phyloP scores from a whole-genome alignment of 2,888 invertebrate genomes.

The Seira sanloemensis region DNA sequence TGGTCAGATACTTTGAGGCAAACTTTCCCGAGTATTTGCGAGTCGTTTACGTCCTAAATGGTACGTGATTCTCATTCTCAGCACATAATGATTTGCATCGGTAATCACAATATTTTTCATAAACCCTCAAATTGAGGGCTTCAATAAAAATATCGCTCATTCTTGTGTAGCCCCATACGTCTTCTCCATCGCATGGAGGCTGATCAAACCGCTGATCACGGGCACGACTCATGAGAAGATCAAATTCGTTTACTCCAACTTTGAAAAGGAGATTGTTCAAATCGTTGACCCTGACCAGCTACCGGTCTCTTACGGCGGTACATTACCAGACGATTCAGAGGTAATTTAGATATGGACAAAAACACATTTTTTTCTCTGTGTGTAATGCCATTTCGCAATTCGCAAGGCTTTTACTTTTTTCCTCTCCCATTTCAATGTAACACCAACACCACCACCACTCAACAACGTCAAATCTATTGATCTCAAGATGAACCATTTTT shows the following conservation, averaged over 20 bases:
- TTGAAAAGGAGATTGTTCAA: constrained; percentile 44
- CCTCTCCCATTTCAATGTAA: no score
- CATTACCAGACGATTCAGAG: constrained; percentile 53
- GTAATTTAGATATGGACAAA: constrained; percentile 29
- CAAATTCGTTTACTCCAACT: constrained; percentile 48
- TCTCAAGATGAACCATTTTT: constrained; percentile 13
- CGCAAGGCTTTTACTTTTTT: neutral
- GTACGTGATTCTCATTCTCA: constrained; percentile 2
- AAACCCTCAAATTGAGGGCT: no score
- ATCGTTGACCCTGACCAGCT: constrained; percentile 56
- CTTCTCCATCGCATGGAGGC: constrained; percentile 44
- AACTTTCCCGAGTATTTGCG: constrained; percentile 54
- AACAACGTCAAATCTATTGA: neutral
- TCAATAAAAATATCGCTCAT: neutral
- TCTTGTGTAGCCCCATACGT: constrained; percentile 41
- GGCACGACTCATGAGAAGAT: constrained; percentile 55
- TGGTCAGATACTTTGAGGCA: constrained; percentile 54
- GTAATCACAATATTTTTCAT: no score
- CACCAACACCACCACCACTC: no score
- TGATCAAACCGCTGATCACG: constrained; percentile 52
- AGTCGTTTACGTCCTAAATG: constrained; percentile 54
- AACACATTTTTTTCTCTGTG: neutral
- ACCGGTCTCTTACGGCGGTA: constrained; percentile 41
- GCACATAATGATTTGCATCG: neutral
- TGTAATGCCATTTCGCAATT: no score